Conservation (phyloP, 2,797 vertebrate species). For the Scleropages formosus region DNA sequence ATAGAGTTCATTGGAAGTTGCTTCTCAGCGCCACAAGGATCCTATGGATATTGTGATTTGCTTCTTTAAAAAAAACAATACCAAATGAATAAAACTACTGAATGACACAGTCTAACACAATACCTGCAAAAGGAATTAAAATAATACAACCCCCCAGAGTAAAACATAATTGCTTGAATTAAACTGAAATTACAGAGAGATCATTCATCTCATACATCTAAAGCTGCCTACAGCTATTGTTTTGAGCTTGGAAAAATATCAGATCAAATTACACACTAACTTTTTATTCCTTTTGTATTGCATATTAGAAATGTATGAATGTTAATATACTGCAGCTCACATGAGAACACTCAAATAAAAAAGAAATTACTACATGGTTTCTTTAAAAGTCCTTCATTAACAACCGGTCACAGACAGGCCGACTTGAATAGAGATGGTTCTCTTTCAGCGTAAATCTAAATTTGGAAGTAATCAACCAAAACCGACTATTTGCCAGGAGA, state of each 20-base stretch:
- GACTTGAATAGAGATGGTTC: slow-evolving; percentile 3
- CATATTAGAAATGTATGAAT: neutral
- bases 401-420: slow-evolving; percentile 21
- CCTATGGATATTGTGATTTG: too few relatives aligned
- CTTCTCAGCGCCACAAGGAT: too few relatives aligned
- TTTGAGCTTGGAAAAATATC: neutral
- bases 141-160: too few relatives aligned
- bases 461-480: slow-evolving; percentile 16
- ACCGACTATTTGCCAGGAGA: slow-evolving; percentile 3
- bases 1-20: too few relatives aligned
- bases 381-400: slow-evolving; percentile 17
- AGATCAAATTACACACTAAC: neutral
- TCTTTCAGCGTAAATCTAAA: slow-evolving; percentile 1
- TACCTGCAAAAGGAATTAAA: too few relatives aligned
- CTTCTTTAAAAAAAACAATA: too few relatives aligned
- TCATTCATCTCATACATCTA: neutral
- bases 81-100: too few relatives aligned
- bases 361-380: neutral
- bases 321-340: neutral
- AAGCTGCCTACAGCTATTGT: neutral
- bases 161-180: neutral
- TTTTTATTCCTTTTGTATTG: neutral
- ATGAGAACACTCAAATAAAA: slow-evolving; percentile 5
- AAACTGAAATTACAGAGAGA: neutral
- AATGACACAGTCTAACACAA: too few relatives aligned